Evolutionary conservation across 2,797 vertebrate species (phyloP), one percentile per base, ranked within the genome.

Genomic region (Thunnus albacares): DNA sequence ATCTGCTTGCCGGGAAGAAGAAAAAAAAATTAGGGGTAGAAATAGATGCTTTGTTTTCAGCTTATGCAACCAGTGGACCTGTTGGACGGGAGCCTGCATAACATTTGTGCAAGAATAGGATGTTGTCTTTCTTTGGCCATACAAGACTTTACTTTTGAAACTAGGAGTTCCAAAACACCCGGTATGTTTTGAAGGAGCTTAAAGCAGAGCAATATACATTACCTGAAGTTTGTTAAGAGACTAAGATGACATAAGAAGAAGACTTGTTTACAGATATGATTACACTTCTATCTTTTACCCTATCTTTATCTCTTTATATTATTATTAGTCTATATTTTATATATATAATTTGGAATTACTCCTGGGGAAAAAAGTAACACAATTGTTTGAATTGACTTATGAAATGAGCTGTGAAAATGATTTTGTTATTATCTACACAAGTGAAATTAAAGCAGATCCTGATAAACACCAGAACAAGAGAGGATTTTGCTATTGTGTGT

Each of bases 41-140:
- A 92, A 89, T 89, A 89, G 81, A 89, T 90, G 87, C 91, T 93
- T 93, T 93, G 93, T 94, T 88, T 93, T 89, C 75, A 75, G 80
- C 81, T 93, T 90, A 92, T 90, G 90, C 85, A 93, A 91, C 79
- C 82, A 65, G 84, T 85, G 86, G 91, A 95, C 94, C 88, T 94
- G 92, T 94, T 95, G 93, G 90, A 93, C 12, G 15, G n/a, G 75
- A 83, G 86, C 92, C 88, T 93, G 90, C 86, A 90, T 90, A 85
- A 89, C 92, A 93, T 92, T 93, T 92, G 71, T 82, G 68, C 76
- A 87, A 91, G 85, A 92, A 92, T 89, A 88, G 87, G 81, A 89
- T 88, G 81, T 89, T 90, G 89, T 92, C 86, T 93, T 89, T 83
- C 70, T 85, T 83, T 81, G 75, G 83, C 60, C 56, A 55, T 83